These are phyloP conservation scores for Bimastos eiseni DNA, from an alignment of 2,888 invertebrate species.

Conservation along the genomic window DNA sequence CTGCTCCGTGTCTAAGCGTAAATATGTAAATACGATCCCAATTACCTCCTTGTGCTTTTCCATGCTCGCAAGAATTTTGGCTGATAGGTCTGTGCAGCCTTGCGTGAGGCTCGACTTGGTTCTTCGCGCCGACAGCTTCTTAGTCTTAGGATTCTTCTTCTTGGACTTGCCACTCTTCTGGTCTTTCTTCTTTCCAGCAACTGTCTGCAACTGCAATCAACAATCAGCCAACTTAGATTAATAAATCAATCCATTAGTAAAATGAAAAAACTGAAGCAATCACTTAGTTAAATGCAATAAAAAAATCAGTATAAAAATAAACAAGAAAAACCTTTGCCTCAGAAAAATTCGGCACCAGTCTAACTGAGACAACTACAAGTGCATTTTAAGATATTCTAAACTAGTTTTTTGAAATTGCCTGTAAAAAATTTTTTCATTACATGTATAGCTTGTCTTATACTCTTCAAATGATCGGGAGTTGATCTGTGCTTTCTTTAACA, in stretches of 20 bases:
- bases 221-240: neutral
- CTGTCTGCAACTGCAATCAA: conserved; percentile 10
- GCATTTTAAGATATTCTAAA: too few relatives aligned
- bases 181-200: conserved; percentile 76
- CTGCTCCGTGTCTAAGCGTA: neutral
- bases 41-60: conserved; percentile 93
- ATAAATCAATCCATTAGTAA: too few relatives aligned
- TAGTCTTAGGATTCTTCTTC: conserved; percentile 81
- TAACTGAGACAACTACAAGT: too few relatives aligned
- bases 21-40: neutral
- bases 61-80: conserved; percentile 97
- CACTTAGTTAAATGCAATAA: too few relatives aligned
- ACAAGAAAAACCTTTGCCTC: neutral
- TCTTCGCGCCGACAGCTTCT: conserved; percentile 80
- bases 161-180: conserved; percentile 83
- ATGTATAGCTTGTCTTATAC: too few relatives aligned
- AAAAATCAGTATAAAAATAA: neutral
- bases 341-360: neutral
- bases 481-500: too few relatives aligned
- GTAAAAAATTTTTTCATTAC: too few relatives aligned
- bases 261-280: too few relatives aligned
- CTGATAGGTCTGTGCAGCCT: conserved; percentile 81
- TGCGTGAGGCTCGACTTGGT: conserved; percentile 89
- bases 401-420: too few relatives aligned
- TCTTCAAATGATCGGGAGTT: too few relatives aligned